Base-by-base conservation (phyloP, 2,888 invertebrate species). In the Scrobipalpa costella region DNA sequence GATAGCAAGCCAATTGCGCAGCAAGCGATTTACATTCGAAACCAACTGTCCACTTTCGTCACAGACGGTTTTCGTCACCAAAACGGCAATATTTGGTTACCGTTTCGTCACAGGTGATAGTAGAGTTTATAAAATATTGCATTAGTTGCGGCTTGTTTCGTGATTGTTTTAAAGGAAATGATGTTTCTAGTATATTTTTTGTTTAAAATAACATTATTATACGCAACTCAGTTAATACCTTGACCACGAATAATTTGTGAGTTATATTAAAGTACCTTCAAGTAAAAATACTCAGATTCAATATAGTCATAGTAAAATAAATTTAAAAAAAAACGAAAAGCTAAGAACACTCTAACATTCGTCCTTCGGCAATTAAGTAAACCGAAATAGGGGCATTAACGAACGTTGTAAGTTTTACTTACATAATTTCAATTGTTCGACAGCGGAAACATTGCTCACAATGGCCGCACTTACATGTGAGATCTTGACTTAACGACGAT, bases 1-100 rank as follows among this genome's bases (percentile, higher is more conserved):
- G 80, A 81, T 79, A 80, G 71, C 75, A 76, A 73, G 71, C 71
- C 74, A 80, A 83, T 84, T 85, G 82, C 83, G 82, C 79, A 80
- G 80, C 75, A 69, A 33, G 36, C 17, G n/a, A 61, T 65, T 64
- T 19, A 49, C 58, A 36, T 64, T 60, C 49, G 47, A 65, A 63
- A 63, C 7, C 21, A 40, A 21, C 50, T 21, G 21, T 52, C 50
- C 50, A 52, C 27, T 21, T 21, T 52, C 19, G 50, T 52, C 50
- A 52, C 50, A 21, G 27, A 21, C 6, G 21, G 21, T 52, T 52
- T 52, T 52, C 21, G 50, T 52, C 50, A 52, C 21, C 6, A 27
- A 52, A 52, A 21, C 49, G 15, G 44, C 44, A 44, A 44, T 44
- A 44, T 44, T 44, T 44, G n/a, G 44, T n/a, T n/a, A 44, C 44